Percentiles rank a stretch among this genome's conserved stretches.
Conservation (phyloP, 2,797 vertebrate genomes). For the Spinus olivaceus region DNA sequence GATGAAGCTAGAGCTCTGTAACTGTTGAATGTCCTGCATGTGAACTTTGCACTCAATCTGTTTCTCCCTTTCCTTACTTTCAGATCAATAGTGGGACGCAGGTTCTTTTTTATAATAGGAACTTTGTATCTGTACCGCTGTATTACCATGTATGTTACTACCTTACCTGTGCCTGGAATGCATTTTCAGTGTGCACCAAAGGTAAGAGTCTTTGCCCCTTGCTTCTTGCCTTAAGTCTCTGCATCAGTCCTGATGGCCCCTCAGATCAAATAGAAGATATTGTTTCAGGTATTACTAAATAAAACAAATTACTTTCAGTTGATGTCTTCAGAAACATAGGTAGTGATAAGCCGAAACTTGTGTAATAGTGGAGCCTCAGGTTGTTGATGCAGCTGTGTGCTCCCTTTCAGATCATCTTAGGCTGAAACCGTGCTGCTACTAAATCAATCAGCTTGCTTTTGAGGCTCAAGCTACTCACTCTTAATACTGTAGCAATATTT, state of each 20-base stretch:
- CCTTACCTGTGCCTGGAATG: conserved; percentile 93
- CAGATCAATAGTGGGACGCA: conserved; percentile 91
- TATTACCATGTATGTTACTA: conserved; percentile 97
- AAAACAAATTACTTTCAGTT: neutral
- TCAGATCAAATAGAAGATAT: neutral
- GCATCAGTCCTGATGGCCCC: neutral
- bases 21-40: neutral
- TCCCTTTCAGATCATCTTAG: neutral
- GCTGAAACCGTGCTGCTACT: neutral
- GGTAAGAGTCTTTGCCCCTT: conserved; percentile 74
- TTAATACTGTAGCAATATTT: neutral
- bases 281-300: neutral
- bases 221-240: neutral
- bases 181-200: conserved; percentile 97
- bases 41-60: neutral
- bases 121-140: conserved; percentile 97
- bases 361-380: neutral
- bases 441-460: neutral
- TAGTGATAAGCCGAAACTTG: neutral
- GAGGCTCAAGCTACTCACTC: neutral
- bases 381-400: neutral
- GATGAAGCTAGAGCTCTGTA: neutral
- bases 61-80: neutral
- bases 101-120: conserved; percentile 96
- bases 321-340: neutral